Conservation (phyloP, 2,797 vertebrate genomes). For the Melanotaenia nigrans region DNA sequence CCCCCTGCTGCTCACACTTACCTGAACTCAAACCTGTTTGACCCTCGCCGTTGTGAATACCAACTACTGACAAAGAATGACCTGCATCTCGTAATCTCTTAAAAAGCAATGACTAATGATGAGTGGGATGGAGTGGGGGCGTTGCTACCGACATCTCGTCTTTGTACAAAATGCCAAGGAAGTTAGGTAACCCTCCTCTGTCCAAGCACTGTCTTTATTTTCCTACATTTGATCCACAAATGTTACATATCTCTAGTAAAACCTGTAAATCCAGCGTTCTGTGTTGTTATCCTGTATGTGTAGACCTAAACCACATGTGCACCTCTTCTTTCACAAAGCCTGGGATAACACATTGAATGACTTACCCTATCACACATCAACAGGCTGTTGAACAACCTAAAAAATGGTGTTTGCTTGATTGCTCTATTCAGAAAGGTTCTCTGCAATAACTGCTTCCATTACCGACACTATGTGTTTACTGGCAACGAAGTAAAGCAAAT, state of each 20-base stretch:
- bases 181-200: conserved; percentile 1
- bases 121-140: neutral
- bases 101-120: conserved; percentile 42
- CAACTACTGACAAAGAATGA: conserved; percentile 44
- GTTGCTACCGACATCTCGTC: conserved; percentile 1
- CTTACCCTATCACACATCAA: conserved; percentile 20
- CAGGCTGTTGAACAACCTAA: conserved; percentile 23
- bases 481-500: conserved; percentile 4
- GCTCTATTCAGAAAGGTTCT: conserved; percentile 22
- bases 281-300: conserved; percentile 9
- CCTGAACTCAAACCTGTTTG: conserved; percentile 46
- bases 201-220: neutral
- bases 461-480: conserved; percentile 2
- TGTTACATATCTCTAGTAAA: neutral
- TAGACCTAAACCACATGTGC: neutral
- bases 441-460: neutral
- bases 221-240: neutral
- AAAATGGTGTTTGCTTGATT: conserved; percentile 24
- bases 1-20: conserved; percentile 25
- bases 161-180: neutral
- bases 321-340: neutral
- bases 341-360: conserved; percentile 3
- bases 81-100: conserved; percentile 14
- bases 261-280: neutral
- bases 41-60: conserved; percentile 36